Evolutionary conservation across 2,113 vertebrate genomes (phyloP).

Genomic region (Mustela lutreola): DNA sequence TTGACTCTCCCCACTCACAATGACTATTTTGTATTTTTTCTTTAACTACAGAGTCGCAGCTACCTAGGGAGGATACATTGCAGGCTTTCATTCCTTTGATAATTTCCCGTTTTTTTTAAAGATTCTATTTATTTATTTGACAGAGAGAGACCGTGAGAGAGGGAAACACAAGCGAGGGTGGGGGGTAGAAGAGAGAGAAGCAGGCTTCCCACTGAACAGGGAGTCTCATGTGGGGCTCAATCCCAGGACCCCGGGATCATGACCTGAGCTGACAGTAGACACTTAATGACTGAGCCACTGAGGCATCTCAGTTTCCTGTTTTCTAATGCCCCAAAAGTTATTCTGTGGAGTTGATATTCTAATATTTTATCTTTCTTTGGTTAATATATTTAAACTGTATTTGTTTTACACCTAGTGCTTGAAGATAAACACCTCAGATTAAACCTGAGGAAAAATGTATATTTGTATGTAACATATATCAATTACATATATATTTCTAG

Average conservation of each 20-base stretch:
- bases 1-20: not conserved
- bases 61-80: not conserved
- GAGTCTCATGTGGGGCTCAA: not conserved
- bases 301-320: not conserved
- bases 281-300: not conserved
- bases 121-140: not conserved
- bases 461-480: not conserved
- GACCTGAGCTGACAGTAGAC: not conserved
- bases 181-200: not conserved
- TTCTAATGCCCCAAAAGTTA: slow-evolving; percentile 30
- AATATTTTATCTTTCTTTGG: slow-evolving; percentile 43
- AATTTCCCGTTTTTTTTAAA: not conserved
- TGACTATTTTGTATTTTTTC: not conserved
- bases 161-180: too few relatives aligned
- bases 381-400: slow-evolving; percentile 7
- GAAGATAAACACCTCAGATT: not conserved
- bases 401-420: not conserved
- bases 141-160: not conserved
- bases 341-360: not conserved
- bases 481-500: not conserved
- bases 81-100: slow-evolving; percentile 11
- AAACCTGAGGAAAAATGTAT: not conserved
- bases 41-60: not conserved
- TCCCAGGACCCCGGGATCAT: not conserved
- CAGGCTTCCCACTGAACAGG: not conserved